Base-by-base conservation (phyloP, 2,797 vertebrate species). In the Telmatherina bonti region DNA sequence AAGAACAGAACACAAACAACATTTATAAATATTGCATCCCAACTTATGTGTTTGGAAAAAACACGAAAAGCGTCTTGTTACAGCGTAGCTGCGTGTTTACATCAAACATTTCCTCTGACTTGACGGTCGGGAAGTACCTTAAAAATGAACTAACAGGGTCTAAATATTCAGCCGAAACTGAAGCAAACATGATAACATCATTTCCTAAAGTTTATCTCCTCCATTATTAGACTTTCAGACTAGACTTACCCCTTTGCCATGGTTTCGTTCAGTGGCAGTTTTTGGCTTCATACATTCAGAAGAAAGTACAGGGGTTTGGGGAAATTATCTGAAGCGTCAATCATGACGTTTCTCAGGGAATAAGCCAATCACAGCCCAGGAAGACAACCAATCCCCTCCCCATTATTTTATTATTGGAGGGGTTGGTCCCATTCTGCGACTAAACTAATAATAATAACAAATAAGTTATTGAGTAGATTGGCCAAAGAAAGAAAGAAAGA, bases 161-260 rank as follows among this genome's bases (percentile, higher is more conserved):
- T 7, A 43, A 16, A 52, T 24, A 62, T 1, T 43, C 2, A 35
- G 20, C 20, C 54, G 7, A 27, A 38, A 36, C 0, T 27, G 1
- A 18, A 56, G 1, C 22, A 27, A 20, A 0, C 8, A 16, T 5
- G 3, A 0, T 15, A 56, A 22, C 0, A 12, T 0, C 52, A 29
- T 1, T 41, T 5, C 3, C 9, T 26, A 1, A 43, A 8, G 0
- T 24, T 4, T 15, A 0, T 47, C 1, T 10, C 1, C 29, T 1
- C 11, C 3, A 5, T 10, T 43, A 27, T 26, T 1, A 13, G 36
- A 16, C 36, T 38, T 38, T 38, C 13, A 38, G 13, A 4, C 7
- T 0, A n/a, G 1, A 30, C 91, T 83, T 68, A 91, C 92, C 89
- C 27, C 5, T 38, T 78, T 0, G 89, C 77, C 91, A 93, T 92